These are phyloP conservation scores for Drosophila persimilis DNA, from an alignment of 1,140 invertebrate genomes.

Conservation along the genomic window DNA sequence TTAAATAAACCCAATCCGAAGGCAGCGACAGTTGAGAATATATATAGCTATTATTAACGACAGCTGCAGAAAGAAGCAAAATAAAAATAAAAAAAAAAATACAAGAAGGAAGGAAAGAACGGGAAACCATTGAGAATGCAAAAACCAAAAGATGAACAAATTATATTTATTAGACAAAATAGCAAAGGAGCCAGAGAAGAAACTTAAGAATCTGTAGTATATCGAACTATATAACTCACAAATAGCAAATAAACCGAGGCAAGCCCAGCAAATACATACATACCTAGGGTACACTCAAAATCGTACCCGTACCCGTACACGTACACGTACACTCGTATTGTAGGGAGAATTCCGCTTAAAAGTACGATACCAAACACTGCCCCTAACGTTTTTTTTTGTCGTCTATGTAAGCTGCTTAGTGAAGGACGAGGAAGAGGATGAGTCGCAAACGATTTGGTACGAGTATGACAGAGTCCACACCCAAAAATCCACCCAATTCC, in stretches of 20 bases:
- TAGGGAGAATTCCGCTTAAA: conserved; percentile 73
- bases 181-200: conserved; percentile 36
- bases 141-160: conserved; percentile 49
- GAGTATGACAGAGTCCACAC: background rate
- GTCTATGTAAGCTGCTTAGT: conserved; percentile 65
- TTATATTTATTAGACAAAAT: conserved; percentile 73
- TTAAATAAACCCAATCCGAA: conserved; percentile 43
- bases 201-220: conserved; percentile 74
- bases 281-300: conserved; percentile 25
- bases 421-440: conserved; percentile 15
- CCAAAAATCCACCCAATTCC: conserved; percentile 37
- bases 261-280: conserved; percentile 2
- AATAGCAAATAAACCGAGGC: conserved; percentile 66
- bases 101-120: too few relatives aligned
- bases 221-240: conserved; percentile 77
- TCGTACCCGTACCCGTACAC: too few relatives aligned
- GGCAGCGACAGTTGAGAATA: conserved; percentile 31
- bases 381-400: conserved; percentile 52
- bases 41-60: conserved; percentile 49
- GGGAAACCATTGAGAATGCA: conserved; percentile 10
- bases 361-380: conserved; percentile 6
- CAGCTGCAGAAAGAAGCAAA: conserved; percentile 23
- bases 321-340: conserved; percentile 25
- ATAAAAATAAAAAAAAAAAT: conserved; percentile 15
- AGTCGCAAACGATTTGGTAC: background rate